These are phyloP conservation scores for Lynx canadensis DNA, from an alignment of 2,113 vertebrate species.

Conservation along the genomic window DNA sequence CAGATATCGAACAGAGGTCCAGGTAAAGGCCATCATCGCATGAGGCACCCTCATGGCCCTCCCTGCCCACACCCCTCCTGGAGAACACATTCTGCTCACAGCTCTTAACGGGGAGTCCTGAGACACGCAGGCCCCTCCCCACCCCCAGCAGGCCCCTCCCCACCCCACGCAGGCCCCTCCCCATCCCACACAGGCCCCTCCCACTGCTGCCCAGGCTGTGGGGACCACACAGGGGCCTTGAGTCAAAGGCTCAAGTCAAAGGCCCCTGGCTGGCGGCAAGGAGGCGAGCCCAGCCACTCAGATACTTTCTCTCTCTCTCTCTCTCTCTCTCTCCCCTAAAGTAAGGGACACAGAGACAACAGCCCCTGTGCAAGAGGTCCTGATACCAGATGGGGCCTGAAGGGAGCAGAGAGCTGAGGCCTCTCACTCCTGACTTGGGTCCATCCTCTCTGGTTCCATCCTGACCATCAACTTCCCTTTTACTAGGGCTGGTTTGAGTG, in stretches of 20 bases:
- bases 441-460: neutral
- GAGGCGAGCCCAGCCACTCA: neutral
- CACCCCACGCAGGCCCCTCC: accelerated
- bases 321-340: neutral
- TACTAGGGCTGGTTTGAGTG: neutral
- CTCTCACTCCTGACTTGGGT: neutral
- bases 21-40: accelerated
- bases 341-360: neutral
- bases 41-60: neutral
- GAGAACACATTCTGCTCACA: neutral
- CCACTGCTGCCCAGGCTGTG: neutral
- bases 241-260: neutral
- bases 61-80: neutral
- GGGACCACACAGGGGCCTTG: neutral
- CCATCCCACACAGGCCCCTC: too few species aligned
- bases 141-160: neutral
- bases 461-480: neutral
- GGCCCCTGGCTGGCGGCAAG: neutral
- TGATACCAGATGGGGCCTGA: neutral
- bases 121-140: accelerated
- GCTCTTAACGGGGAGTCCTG: neutral
- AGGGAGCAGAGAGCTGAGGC: neutral
- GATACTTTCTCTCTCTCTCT: neutral
- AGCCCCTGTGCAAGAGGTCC: neutral
- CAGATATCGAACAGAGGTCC: neutral